phyloP scores from a whole-genome alignment of 2,888 invertebrate genomes.

The Tenthredo scrophulariae region DNA sequence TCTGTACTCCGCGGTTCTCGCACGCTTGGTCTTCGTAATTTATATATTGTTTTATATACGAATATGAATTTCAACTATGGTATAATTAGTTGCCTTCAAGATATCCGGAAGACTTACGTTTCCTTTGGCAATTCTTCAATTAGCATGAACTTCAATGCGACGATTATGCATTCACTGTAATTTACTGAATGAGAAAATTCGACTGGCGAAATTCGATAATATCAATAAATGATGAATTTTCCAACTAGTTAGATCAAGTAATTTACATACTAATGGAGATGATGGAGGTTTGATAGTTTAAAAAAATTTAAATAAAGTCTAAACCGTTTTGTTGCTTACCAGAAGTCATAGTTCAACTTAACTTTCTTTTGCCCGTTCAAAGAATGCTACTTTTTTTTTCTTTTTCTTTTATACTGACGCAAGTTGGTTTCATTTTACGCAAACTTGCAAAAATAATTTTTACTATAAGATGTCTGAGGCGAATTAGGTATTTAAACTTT shows the following conservation, averaged over 20 bases:
- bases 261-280: background rate
- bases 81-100: background rate
- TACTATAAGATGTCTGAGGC: background rate
- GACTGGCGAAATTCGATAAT: background rate
- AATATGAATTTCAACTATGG: background rate
- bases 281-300: background rate
- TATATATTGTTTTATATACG: conserved; percentile 11
- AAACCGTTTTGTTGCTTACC: background rate
- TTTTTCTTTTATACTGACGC: background rate
- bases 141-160: background rate
- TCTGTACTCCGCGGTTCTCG: background rate
- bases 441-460: background rate
- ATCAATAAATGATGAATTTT: background rate
- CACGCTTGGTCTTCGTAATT: background rate
- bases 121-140: background rate
- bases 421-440: background rate
- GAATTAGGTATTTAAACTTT: background rate
- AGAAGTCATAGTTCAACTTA: background rate
- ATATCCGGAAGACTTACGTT: background rate
- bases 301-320: background rate
- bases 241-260: background rate
- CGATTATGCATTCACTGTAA: background rate
- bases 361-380: background rate
- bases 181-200: background rate
- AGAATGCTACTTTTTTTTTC: background rate